A percentile compares a stretch with the other conserved stretches of the same genome.
These are phyloP conservation scores for Spisula solida DNA, from an alignment of 2,888 invertebrate genomes.

Conservation along the genomic window DNA sequence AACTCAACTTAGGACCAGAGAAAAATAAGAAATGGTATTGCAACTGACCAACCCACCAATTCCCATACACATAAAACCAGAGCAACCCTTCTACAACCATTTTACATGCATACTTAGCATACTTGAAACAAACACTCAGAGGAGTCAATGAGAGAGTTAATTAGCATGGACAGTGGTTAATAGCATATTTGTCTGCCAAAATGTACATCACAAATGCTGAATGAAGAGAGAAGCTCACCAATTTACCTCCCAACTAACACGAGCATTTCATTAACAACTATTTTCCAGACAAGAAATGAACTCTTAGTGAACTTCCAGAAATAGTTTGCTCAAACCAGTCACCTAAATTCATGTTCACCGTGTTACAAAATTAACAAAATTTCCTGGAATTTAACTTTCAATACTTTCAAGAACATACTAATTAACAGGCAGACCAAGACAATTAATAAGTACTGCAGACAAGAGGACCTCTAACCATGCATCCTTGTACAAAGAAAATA, in stretches of 20 bases:
- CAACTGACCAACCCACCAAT: no score
- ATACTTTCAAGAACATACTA: no score
- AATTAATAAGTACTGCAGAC: no score
- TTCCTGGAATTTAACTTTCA: background rate
- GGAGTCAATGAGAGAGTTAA: conserved; percentile 32
- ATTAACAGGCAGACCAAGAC: no score
- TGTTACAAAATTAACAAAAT: background rate
- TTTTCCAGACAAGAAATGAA: background rate
- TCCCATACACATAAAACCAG: background rate
- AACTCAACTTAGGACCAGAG: no score
- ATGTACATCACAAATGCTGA: conserved; percentile 14
- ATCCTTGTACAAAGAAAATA: no score
- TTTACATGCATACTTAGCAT: conserved; percentile 33
- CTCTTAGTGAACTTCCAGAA: background rate
- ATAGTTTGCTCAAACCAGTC: background rate
- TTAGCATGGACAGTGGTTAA: conserved; percentile 37
- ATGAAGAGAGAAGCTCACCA: background rate
- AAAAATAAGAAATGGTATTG: no score
- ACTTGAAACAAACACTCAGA: background rate
- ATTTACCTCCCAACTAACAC: background rate
- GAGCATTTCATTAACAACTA: background rate
- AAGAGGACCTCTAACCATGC: no score
- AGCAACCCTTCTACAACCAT: background rate
- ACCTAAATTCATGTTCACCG: background rate
- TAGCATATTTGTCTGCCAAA: conserved; percentile 28